Evolutionary conservation across 2,888 invertebrate species (phyloP).

Genomic region (Ichneumoninae sp.): DNA sequence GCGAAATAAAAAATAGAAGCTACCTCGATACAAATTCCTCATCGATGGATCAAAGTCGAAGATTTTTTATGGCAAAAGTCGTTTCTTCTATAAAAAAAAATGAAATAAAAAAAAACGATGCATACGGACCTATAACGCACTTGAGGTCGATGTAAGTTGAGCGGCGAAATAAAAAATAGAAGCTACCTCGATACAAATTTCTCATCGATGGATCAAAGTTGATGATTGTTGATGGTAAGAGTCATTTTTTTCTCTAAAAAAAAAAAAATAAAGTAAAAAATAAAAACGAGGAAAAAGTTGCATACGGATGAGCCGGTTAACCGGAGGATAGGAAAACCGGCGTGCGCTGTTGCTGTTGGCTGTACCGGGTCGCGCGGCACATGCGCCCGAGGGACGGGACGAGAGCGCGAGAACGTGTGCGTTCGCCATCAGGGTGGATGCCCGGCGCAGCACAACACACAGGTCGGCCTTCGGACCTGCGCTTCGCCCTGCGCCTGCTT

Average conservation of each 20-base stretch:
- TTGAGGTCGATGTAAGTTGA: no score
- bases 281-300: not conserved
- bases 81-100: no score
- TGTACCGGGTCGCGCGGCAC: constrained; percentile 41
- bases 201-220: no score
- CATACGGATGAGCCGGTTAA: not conserved
- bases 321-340: constrained; percentile 23
- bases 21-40: not conserved
- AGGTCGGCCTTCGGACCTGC: constrained; percentile 75
- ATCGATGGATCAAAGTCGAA: not conserved
- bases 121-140: no score
- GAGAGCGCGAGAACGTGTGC: constrained; percentile 48
- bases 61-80: not conserved
- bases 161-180: no score
- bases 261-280: no score
- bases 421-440: constrained; percentile 63
- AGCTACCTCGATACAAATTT: no score
- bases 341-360: constrained; percentile 40
- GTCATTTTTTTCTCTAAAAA: no score
- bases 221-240: no score
- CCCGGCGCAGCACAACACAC: constrained; percentile 57
- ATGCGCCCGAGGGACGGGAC: constrained; percentile 48
- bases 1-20: not conserved
- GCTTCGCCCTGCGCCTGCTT: constrained; percentile 77
- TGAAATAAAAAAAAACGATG: no score